Conservation (phyloP, 2,888 invertebrate genomes). For the Ichneumoninae sp. region DNA sequence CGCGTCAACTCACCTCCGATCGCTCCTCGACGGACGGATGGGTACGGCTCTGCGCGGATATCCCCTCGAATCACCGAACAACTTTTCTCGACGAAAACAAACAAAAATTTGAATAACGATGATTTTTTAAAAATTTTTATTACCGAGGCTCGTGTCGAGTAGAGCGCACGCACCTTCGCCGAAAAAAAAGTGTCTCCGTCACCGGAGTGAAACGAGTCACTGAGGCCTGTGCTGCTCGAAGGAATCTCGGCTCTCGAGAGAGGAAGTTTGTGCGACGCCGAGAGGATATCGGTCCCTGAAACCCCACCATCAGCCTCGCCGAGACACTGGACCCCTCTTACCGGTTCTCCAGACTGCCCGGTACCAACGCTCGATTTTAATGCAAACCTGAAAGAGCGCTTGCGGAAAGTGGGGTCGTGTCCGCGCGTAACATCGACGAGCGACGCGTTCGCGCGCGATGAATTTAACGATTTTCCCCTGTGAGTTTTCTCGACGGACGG, state of each 20-base stretch:
- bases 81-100: conserved; percentile 16
- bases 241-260: conserved; percentile 56
- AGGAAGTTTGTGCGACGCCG: conserved; percentile 40
- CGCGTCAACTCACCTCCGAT: conserved; percentile 27
- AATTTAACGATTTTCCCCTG: background rate
- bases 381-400: conserved; percentile 27
- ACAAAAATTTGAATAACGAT: no score
- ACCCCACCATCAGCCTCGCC: conserved; percentile 35
- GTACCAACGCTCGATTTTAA: conserved; percentile 12
- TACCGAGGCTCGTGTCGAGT: background rate
- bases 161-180: background rate
- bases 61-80: conserved; percentile 4
- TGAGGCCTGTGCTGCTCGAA: conserved; percentile 37
- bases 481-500: background rate
- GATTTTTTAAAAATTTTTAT: background rate
- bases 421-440: background rate
- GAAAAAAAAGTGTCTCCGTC: conserved; percentile 30
- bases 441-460: background rate
- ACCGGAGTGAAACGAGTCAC: conserved; percentile 36
- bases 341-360: conserved; percentile 49
- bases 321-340: conserved; percentile 42
- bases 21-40: conserved; percentile 40
- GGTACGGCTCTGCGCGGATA: background rate
- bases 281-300: conserved; percentile 45
- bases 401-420: conserved; percentile 7